A percentile compares a stretch with the other conserved stretches of the same genome.
These are phyloP conservation scores for Momotus momota DNA, from an alignment of 2,797 vertebrate genomes.

Conservation along the genomic window DNA sequence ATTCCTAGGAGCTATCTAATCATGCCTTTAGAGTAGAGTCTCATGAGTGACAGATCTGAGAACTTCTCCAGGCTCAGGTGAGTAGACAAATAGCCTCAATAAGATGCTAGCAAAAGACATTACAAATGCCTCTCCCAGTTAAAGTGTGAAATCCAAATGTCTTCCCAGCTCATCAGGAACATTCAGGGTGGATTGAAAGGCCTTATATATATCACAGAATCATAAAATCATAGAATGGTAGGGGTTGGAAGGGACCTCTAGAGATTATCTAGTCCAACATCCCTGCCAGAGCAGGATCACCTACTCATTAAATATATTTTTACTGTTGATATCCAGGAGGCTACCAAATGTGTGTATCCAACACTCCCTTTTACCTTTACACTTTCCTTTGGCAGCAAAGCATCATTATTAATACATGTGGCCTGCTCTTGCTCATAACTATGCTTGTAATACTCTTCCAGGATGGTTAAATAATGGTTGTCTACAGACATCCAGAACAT, in stretches of 20 bases:
- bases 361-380: not conserved
- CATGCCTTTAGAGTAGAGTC: not conserved
- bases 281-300: no score
- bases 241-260: no score
- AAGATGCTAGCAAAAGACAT: not conserved
- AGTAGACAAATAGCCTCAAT: not conserved
- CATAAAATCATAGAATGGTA: no score
- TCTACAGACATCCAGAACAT: not conserved
- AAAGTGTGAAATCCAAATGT: not conserved
- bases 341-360: not conserved
- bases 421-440: not conserved
- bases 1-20: slow-evolving; percentile 2
- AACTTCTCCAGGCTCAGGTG: not conserved
- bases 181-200: not conserved
- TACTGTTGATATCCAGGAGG: not conserved
- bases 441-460: not conserved
- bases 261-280: no score
- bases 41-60: not conserved
- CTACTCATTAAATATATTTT: not conserved
- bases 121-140: not conserved
- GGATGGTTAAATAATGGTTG: not conserved
- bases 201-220: not conserved
- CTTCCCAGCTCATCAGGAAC: not conserved
- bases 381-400: not conserved
- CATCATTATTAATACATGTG: not conserved